Evolutionary conservation across 2,888 invertebrate species (phyloP), one percentile per base, ranked within the genome.

Genomic region (Pseudococcus longispinus): DNA sequence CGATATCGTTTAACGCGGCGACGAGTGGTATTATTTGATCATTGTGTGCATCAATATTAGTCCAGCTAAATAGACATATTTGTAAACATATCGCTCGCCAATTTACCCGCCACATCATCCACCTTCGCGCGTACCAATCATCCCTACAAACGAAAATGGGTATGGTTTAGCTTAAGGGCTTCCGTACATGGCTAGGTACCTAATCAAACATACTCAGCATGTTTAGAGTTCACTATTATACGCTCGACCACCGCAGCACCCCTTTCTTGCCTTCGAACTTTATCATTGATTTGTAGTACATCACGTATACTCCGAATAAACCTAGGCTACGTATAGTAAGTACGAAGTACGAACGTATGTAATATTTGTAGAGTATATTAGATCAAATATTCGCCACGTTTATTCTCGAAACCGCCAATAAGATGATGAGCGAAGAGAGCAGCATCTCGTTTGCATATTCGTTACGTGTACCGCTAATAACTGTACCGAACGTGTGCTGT

Each of bases 21-120:
- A n/a, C 55, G 55, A n/a, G 55, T 55, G n/a, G n/a, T 55, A 55
- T n/a, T 51, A 51, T 55, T 55, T 55, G 55, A 55, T 55, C 55
- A n/a, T 8, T n/a, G 55, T 4, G 20, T 5, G n/a, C n/a, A 55
- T 55, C n/a, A 18, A 55, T 55, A 55, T 55, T 55, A 55, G 55
- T 55, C 55, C n/a, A n/a, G 15, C n/a, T 55, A 55, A 55, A 55
- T 55, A n/a, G n/a, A 55, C 55, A n/a, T 55, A 55, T 55, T 55
- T 18, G n/a, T 55, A n/a, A 55, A 55, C 55, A 55, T n/a, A 55
- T 55, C 46, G 46, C 46, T 15, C 13, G 46, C 3, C 46, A 46
- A 46, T 46, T 46, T 46, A 46, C 15, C 46, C 46, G 46, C 2
- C 46, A 46, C 13, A 15, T 46, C 13, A 15, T 46, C 15, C 46